phyloP scores from a whole-genome alignment of 2,113 vertebrate species.

The Pseudorhombus dupliciocellatus region DNA sequence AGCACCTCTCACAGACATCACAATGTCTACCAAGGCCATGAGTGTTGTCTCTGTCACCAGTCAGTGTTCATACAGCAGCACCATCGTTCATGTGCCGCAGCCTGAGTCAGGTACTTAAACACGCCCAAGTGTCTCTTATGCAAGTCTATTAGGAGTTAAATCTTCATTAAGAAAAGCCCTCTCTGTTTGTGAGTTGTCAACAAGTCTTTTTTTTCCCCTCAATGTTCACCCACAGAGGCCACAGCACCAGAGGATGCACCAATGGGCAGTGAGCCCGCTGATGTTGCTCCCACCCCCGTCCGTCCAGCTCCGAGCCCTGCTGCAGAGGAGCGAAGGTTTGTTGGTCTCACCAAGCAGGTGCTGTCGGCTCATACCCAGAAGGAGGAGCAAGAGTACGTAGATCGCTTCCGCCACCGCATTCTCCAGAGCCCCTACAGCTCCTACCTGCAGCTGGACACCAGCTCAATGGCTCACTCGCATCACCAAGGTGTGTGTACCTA shows the following conservation, averaged over 20 bases:
- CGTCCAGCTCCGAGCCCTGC: slow-evolving; percentile 55
- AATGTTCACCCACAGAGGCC: slow-evolving; percentile 74
- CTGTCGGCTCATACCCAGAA: slow-evolving; percentile 90
- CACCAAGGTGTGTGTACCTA: slow-evolving; percentile 78
- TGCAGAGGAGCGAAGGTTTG: slow-evolving; percentile 74
- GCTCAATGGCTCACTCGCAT: slow-evolving; percentile 77
- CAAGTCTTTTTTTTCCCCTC: neutral
- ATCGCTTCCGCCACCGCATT: slow-evolving; percentile 84
- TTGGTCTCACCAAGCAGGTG: slow-evolving; percentile 87
- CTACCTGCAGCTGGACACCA: slow-evolving; percentile 83
- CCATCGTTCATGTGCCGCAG: slow-evolving; percentile 84
- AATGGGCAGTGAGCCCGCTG: slow-evolving; percentile 80
- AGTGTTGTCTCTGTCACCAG: slow-evolving; percentile 86
- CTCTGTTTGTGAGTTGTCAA: neutral
- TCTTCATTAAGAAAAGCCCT: neutral
- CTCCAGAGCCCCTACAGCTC: slow-evolving; percentile 86
- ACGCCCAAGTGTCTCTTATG: neutral
- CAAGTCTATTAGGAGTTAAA: neutral
- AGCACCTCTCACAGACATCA: slow-evolving; percentile 81
- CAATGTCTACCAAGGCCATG: slow-evolving; percentile 82
- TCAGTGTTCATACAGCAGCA: slow-evolving; percentile 90
- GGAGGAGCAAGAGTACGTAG: slow-evolving; percentile 89
- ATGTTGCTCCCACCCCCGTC: slow-evolving; percentile 65
- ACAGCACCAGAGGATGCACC: slow-evolving; percentile 82
- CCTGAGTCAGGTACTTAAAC: slow-evolving; percentile 85